Evolutionary conservation across 2,888 invertebrate genomes (phyloP), one percentile per base, ranked within the genome.

Genomic region (Tribolium freemani): DNA sequence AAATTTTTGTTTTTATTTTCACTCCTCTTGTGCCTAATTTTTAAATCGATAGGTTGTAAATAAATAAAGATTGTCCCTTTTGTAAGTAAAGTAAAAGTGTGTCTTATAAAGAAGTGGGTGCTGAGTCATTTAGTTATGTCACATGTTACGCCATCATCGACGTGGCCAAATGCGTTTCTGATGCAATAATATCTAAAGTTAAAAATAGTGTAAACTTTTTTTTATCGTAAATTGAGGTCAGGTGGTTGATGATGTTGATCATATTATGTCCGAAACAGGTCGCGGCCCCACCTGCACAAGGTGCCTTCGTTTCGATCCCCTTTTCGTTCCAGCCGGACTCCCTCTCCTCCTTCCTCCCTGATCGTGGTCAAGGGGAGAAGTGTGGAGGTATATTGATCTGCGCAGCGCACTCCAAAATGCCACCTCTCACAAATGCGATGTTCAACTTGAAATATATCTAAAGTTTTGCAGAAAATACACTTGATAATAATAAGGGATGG

Each of bases 341-440:
- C 63, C 64, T 44, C 74, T 38, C n/a, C 67, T 46, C 64, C 60
- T 57, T 16, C 16, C 69, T 72, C 71, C 63, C 64, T 54, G 56
- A 71, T 72, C 64, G 72, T 64, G 72, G 75, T 71, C 73, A 74
- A 70, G 75, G 75, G 76, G 72, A 77, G 78, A 73, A 77, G 76
- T 79, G 76, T 76, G 72, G 69, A 60, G 75, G 78, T 78, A 79
- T 82, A 82, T 82, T 81, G 82, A 82, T 82, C 81, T 81, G 82
- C 80, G 81, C 81, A 38, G 80, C 79, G 81, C 80, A 81, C 77
- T 74, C 75, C 45, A 69, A 71, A 73, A 68, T 68, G 50, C 73
- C 66, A 67, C 77, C 72, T 69, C 57, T 69, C 57, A 64, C 75
- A 72, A 75, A 75, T 72, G 72, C 72, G 75, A 73, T 73, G 75